These are phyloP conservation scores for Noctua comes DNA, from an alignment of 2,888 invertebrate species.

Conservation along the genomic window DNA sequence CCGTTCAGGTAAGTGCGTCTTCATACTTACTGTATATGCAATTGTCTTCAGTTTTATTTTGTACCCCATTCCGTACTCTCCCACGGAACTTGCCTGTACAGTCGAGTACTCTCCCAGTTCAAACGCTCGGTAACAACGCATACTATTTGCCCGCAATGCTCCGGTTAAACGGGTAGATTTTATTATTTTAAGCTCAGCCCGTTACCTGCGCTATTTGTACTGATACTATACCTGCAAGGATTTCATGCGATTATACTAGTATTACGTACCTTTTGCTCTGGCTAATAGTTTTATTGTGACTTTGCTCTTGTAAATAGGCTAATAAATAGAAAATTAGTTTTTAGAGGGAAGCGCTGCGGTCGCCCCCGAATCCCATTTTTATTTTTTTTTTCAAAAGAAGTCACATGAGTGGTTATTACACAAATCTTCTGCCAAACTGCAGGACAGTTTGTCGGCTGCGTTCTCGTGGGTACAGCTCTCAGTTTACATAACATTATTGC, in stretches of 20 bases:
- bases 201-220: slow-evolving; percentile 61
- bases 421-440: too few relatives aligned
- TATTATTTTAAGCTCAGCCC: slow-evolving; percentile 74
- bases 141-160: slow-evolving; percentile 71
- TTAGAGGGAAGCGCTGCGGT: too few relatives aligned
- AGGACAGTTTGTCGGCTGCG: too few relatives aligned
- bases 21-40: too few relatives aligned
- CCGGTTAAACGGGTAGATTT: slow-evolving; percentile 75
- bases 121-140: slow-evolving; percentile 58
- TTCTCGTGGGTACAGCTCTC: too few relatives aligned
- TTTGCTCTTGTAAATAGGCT: neutral
- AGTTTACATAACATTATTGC: too few relatives aligned
- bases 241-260: slow-evolving; percentile 36
- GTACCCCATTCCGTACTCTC: neutral
- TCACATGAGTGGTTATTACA: too few relatives aligned
- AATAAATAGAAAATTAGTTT: neutral
- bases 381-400: too few relatives aligned
- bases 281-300: slow-evolving; percentile 21
- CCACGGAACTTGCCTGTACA: slow-evolving; percentile 14
- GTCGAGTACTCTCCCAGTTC: slow-evolving; percentile 29
- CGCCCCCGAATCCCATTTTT: neutral
- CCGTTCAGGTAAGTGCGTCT: neutral
- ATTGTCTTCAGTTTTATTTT: neutral
- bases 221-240: slow-evolving; percentile 49
- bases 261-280: slow-evolving; percentile 8